Percentiles rank a stretch among this genome's conserved stretches.
These are phyloP conservation scores for Danaus chrysippus DNA, from an alignment of 2,888 invertebrate genomes.

Conservation along the genomic window DNA sequence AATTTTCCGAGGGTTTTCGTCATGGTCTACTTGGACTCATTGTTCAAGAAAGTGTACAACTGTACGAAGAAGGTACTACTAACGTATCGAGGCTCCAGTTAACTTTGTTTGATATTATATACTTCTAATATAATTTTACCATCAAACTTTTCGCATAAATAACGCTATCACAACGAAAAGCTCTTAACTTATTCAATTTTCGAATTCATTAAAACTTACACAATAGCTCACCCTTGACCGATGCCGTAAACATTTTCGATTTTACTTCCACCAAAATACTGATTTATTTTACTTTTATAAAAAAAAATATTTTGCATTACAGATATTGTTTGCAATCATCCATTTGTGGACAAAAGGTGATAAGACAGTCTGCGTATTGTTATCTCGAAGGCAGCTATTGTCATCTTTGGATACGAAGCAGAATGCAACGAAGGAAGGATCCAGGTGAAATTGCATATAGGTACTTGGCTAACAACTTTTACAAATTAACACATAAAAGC, in stretches of 20 bases:
- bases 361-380: constrained; percentile 92
- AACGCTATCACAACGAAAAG: background rate
- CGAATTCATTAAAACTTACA: constrained; percentile 1
- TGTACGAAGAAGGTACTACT: constrained; percentile 82
- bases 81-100: background rate
- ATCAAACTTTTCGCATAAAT: background rate
- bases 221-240: constrained; percentile 1
- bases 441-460: constrained; percentile 73
- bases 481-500: constrained; percentile 32
- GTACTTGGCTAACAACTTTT: constrained; percentile 63
- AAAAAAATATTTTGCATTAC: constrained; percentile 9
- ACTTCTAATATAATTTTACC: background rate
- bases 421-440: constrained; percentile 69
- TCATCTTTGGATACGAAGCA: constrained; percentile 81
- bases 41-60: constrained; percentile 91
- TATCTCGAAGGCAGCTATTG: constrained; percentile 90
- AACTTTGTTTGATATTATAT: background rate
- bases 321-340: constrained; percentile 86
- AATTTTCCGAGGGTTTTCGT: constrained; percentile 80
- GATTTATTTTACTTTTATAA: no score
- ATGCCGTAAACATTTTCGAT: no score
- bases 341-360: constrained; percentile 87
- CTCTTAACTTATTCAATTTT: constrained; percentile 4
- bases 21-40: constrained; percentile 91
- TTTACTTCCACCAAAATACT: no score